Evolutionary conservation across 2,797 vertebrate species (phyloP).

Genomic region (Cephalopachus bancanus): DNA sequence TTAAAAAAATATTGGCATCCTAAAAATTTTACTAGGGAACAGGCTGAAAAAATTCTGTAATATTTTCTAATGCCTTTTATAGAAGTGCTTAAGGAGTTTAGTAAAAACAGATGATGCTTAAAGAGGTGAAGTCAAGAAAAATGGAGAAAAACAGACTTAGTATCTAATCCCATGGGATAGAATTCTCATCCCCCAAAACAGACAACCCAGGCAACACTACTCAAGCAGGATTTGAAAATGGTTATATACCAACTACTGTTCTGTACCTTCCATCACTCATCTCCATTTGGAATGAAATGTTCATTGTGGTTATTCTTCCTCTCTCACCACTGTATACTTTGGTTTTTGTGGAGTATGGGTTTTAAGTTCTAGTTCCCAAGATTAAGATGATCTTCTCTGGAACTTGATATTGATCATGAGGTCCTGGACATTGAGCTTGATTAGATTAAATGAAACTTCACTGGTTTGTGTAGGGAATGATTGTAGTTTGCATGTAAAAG

Average conservation of each 20-base stretch:
- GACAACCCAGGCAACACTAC: background rate
- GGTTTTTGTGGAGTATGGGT: background rate
- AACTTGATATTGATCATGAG: background rate
- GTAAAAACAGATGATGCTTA: background rate
- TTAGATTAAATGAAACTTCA: background rate
- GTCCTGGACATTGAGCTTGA: background rate
- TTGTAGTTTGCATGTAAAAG: background rate
- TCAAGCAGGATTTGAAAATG: background rate
- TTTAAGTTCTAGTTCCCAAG: background rate
- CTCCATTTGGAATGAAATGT: background rate
- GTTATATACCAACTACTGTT: background rate
- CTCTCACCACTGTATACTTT: background rate
- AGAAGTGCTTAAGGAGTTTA: background rate
- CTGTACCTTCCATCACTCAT: background rate
- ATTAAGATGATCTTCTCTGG: background rate
- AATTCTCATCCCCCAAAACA: background rate
- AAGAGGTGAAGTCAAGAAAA: background rate
- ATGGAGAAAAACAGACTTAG: background rate
- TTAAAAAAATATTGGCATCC: background rate
- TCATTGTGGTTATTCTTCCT: background rate
- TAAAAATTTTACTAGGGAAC: background rate
- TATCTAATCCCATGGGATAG: fast-evolving
- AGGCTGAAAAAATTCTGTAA: background rate
- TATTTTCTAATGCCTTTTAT: background rate
- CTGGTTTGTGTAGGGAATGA: background rate